phyloP scores from a whole-genome alignment of 2,113 vertebrate species.

The Clarias magur region DNA sequence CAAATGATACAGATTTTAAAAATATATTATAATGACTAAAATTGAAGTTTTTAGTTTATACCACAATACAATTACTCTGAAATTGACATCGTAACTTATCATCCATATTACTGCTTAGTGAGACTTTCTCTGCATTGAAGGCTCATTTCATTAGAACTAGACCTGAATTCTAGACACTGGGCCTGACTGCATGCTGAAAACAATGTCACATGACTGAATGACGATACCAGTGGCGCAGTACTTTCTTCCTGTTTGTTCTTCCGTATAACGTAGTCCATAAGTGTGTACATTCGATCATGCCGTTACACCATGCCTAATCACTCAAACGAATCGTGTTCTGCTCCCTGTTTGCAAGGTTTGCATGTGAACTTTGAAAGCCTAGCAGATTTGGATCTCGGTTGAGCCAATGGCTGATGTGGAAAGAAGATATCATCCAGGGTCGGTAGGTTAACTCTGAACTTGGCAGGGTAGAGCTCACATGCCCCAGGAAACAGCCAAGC shows the following conservation, averaged over 20 bases:
- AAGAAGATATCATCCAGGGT: conserved; percentile 63
- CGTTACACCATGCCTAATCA: neutral
- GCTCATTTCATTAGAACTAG: neutral
- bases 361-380: conserved; percentile 46
- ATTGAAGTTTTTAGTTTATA: neutral
- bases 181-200: neutral
- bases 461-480: conserved; percentile 57
- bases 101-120: neutral
- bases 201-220: neutral
- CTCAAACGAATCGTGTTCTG: conserved; percentile 36
- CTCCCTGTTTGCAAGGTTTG: conserved; percentile 41
- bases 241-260: neutral
- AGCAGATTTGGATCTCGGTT: conserved; percentile 43
- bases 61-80: conserved; percentile 9
- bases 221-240: neutral
- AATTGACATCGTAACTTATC: conserved; percentile 30
- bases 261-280: neutral
- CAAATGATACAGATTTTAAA: neutral
- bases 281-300: neutral
- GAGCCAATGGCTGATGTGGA: conserved; percentile 49
- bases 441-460: conserved; percentile 70
- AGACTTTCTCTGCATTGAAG: neutral
- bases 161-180: neutral
- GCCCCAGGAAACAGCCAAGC: conserved; percentile 45
- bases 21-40: neutral